These are phyloP conservation scores for Periparus ater DNA, from an alignment of 2,797 vertebrate species.

Conservation along the genomic window DNA sequence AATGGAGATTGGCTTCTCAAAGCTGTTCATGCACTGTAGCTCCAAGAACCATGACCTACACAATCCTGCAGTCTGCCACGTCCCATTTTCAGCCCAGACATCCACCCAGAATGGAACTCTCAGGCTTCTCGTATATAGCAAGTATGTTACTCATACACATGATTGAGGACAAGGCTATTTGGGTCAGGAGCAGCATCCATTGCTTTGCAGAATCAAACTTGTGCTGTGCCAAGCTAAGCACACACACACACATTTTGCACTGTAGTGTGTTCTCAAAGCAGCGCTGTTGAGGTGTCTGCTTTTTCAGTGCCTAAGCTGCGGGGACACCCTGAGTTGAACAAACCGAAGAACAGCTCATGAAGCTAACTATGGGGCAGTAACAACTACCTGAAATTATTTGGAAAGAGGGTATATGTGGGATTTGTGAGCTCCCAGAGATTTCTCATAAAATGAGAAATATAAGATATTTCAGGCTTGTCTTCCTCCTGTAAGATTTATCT, in stretches of 20 bases:
- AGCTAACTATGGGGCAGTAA: not conserved
- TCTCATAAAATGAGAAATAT: not conserved
- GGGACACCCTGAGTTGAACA: not conserved
- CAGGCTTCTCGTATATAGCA: fast-evolving
- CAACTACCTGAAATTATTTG: not conserved
- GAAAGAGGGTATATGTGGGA: not conserved
- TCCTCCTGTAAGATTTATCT: not conserved
- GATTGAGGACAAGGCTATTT: not conserved
- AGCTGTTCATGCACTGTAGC: not conserved
- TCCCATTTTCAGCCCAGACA: not conserved
- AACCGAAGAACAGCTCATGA: not conserved
- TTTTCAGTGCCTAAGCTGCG: not conserved
- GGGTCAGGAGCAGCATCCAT: not conserved
- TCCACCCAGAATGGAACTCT: not conserved
- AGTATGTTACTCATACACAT: not conserved
- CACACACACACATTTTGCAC: not conserved
- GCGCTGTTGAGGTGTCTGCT: not conserved
- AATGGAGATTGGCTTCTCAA: not conserved
- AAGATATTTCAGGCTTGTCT: not conserved
- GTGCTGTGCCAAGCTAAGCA: not conserved
- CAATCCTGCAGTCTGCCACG: not conserved
- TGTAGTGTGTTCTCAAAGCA: not conserved
- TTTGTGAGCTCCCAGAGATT: not conserved
- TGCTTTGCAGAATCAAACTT: not conserved
- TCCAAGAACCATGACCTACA: not conserved